Evolutionary conservation across 2,888 invertebrate species (phyloP), one percentile per base, ranked within the genome.

Genomic region (Latrodectus elegans): DNA sequence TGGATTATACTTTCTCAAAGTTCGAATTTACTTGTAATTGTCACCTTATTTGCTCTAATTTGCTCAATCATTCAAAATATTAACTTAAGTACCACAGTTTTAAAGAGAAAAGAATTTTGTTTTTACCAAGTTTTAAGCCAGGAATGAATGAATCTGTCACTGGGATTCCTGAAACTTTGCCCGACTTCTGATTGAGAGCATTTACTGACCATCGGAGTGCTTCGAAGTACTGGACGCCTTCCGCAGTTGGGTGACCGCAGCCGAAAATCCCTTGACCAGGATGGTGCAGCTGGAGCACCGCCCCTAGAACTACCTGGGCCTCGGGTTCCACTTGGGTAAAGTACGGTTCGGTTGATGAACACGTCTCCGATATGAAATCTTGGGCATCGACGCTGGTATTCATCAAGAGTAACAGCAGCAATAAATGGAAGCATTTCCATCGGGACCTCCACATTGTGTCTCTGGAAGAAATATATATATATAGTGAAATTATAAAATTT

Each of bases 111-210:
- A 38, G 0, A 51, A 38, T 75, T 12, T 15, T 9, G 1, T 9
- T 78, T 90, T 90, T 90, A 92, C 92, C 92, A 53, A 92, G 78
- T 84, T 90, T 90, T 60, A 92, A 90, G 9, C 92, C 92, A 64
- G 92, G 92, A 53, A 92, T 91, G 83, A 92, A 92, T 38, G 90
- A 91, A 79, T 92, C 91, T 8, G 72, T 90, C 0, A 92, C 82
- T 12, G 75, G 76, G 68, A 91, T 89, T 76, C 91, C 91, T 51
- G 91, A 91, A 8, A 92, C 75, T 0, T 78, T 80, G 22, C 91
- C 91, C 73, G 90, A 87, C 65, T 91, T 91, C 89, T 91, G 91
- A 89, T 92, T 92, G 8, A 92, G 80, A 70, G 91, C 89, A 49
- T 91, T 91, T 10, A 92, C 83, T 9, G 91, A 91, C 91, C 91